Evolutionary conservation across 1,140 invertebrate genomes (phyloP), one percentile per base, ranked within the genome.

Genomic region (Chironomus striatipennis): DNA sequence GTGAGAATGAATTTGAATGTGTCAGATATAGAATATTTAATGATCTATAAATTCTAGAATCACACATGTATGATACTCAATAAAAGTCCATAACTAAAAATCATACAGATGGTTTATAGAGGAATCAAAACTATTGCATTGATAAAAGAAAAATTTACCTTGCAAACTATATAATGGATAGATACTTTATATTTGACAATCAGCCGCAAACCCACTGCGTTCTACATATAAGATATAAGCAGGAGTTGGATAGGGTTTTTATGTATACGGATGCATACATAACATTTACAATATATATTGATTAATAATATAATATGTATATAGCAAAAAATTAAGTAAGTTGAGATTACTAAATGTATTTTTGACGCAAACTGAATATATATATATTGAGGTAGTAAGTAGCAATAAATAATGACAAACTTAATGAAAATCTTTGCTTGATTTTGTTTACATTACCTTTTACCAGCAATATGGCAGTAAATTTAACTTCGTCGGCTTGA

Each of bases 401-500:
- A 57, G 47, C 47, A 57, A 57, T 57, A 57, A 57, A 57, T 57
- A 57, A 57, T 57, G 9, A 57, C 47, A 57, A 57, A 47, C 12
- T 57, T 5, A n/a, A 57, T 57, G 47, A 57, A n/a, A n/a, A 15
- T 57, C n/a, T 57, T 57, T 57, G 47, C 47, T n/a, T n/a, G n/a
- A n/a, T n/a, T 57, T 7, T 64, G 64, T 75, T 79, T 84, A 85
- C 85, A 85, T 88, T 91, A 93, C 91, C 91, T 91, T 91, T 91
- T 81, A 93, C 91, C 85, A 89, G 88, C 78, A 93, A 88, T 83
- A 88, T 88, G 82, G 91, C 90, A 79, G 90, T 90, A 86, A 89
- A 91, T 85, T 90, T 90, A 81, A 90, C 89, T 83, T 91, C 88
- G 78, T 90, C 88, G 78, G 90, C 91, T 78, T 87, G 88, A 84